phyloP scores from a whole-genome alignment of 2,888 invertebrate genomes.

The Apodemia zela region DNA sequence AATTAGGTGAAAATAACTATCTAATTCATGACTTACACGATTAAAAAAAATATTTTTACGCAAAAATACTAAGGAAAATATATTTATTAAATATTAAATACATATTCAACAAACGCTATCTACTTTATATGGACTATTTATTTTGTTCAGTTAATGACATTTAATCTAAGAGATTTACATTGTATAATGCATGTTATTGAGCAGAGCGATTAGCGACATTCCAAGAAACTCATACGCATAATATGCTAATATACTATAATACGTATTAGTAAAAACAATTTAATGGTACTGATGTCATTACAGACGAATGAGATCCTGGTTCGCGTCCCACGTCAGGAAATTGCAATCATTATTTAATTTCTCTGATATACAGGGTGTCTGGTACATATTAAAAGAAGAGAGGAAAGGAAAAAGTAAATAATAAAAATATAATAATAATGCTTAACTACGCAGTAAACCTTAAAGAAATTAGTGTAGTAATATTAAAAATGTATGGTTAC shows the following conservation, averaged over 20 bases:
- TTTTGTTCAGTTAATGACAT: slow-evolving; percentile 8
- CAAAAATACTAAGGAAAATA: slow-evolving; percentile 6
- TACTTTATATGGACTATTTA: slow-evolving; percentile 8
- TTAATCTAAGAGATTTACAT: neutral
- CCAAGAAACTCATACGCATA: neutral
- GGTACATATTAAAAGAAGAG: too few relatives aligned
- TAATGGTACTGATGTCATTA: too few relatives aligned
- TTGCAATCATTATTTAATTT: too few relatives aligned
- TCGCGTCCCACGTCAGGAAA: too few relatives aligned
- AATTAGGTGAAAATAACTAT: slow-evolving; percentile 9
- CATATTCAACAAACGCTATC: slow-evolving; percentile 14
- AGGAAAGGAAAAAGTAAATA: too few relatives aligned
- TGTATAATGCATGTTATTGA: slow-evolving; percentile 1
- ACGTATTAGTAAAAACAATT: neutral
- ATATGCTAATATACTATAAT: neutral
- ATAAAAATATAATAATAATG: too few relatives aligned
- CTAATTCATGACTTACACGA: slow-evolving; percentile 3
- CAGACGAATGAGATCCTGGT: too few relatives aligned
- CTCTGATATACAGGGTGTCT: too few relatives aligned
- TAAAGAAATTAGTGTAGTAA: too few relatives aligned
- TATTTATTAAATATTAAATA: slow-evolving; percentile 13
- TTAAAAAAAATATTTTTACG: neutral
- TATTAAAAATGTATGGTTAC: too few relatives aligned
- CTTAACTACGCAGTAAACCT: too few relatives aligned
- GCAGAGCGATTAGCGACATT: slow-evolving; percentile 7